phyloP scores from a whole-genome alignment of 2,113 vertebrate genomes.

The Protobothrops flavoviridis region DNA sequence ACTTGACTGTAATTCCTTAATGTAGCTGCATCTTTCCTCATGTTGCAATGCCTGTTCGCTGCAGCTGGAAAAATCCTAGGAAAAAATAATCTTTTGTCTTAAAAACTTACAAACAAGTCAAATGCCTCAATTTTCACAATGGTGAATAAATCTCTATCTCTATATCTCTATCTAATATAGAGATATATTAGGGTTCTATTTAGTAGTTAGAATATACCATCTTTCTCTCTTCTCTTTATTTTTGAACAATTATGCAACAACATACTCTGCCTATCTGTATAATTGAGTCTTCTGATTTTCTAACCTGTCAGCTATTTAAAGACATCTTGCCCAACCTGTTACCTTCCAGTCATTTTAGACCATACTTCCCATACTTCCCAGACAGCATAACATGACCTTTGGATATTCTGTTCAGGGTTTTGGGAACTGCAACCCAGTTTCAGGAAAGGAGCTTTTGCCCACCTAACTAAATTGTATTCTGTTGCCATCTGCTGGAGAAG shows the following conservation, averaged over 20 bases:
- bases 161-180: not conserved
- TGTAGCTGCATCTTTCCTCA: not conserved
- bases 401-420: not conserved
- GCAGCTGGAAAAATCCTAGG: not conserved
- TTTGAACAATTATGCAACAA: not conserved
- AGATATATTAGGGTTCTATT: not conserved
- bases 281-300: not conserved
- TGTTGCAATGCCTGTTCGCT: not conserved
- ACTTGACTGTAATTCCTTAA: not conserved
- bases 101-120: not conserved
- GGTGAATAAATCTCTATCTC: not conserved
- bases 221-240: not conserved
- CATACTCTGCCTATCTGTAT: not conserved
- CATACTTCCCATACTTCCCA: not conserved
- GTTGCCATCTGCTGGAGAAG: slow-evolving; percentile 16
- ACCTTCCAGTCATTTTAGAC: not conserved
- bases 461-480: not conserved
- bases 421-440: not conserved
- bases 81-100: not conserved
- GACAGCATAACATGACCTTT: not conserved
- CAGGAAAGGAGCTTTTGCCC: not conserved
- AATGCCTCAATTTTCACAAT: not conserved
- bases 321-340: not conserved
- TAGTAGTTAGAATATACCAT: not conserved
- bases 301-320: not conserved